A percentile compares a stretch with the other conserved stretches of the same genome.
phyloP scores from a whole-genome alignment of 2,113 vertebrate genomes.

The Butorides virescens region DNA sequence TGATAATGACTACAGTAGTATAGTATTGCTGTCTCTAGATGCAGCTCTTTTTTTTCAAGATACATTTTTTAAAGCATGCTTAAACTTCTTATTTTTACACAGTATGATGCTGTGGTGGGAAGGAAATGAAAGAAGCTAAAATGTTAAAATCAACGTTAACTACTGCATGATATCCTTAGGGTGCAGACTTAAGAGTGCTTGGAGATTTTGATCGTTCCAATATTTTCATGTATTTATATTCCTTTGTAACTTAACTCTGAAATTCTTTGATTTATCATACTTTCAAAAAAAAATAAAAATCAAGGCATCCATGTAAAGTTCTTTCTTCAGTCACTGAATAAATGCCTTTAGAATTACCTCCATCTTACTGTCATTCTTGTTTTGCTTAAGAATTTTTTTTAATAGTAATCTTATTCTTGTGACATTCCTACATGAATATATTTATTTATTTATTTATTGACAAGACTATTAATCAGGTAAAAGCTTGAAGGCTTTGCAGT shows the following conservation, averaged over 20 bases:
- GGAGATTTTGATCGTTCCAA: not conserved
- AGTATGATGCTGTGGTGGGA: not conserved
- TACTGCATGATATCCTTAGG: not conserved
- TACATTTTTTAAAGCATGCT: not conserved
- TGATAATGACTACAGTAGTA: not conserved
- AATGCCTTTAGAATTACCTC: not conserved
- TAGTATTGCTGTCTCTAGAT: not conserved
- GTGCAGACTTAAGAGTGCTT: not conserved
- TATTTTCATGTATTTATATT: not conserved
- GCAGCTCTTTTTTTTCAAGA: not conserved
- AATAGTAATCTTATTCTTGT: not conserved
- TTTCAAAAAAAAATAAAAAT: not conserved
- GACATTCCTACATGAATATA: not conserved
- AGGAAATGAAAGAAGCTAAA: not conserved
- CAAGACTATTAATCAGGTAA: not conserved
- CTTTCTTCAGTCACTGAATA: not conserved
- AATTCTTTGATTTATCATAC: not conserved
- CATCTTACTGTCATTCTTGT: not conserved
- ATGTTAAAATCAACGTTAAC: not conserved
- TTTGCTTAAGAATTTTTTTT: not conserved
- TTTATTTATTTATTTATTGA: no score
- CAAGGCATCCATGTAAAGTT: not conserved
- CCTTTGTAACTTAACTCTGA: not conserved
- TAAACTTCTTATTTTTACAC: not conserved
- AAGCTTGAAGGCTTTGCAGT: not conserved